Evolutionary conservation across 1,140 invertebrate species (phyloP).

Genomic region (Alviniconcha marisindica): DNA sequence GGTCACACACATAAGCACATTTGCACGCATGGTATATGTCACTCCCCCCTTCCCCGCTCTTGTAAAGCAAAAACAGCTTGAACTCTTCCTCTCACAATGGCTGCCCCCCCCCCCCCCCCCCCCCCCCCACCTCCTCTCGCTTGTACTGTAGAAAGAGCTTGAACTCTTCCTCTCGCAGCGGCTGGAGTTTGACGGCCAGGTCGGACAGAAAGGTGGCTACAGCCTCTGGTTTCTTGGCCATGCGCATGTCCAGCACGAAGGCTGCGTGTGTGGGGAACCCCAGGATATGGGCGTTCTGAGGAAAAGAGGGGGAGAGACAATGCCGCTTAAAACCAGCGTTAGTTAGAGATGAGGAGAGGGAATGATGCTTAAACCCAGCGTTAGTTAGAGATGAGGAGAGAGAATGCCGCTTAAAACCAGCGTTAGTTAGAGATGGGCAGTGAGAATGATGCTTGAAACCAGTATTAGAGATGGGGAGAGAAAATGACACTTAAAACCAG

Average conservation of each 20-base stretch:
- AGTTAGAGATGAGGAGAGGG: not conserved
- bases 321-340: not conserved
- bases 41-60: slow-evolving; percentile 78
- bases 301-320: slow-evolving; percentile 23
- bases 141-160: slow-evolving; percentile 77
- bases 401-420: not conserved
- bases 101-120: no score
- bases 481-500: slow-evolving; percentile 28
- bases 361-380: not conserved
- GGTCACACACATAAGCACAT: no score
- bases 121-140: slow-evolving; percentile 77
- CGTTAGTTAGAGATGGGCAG: not conserved
- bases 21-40: no score
- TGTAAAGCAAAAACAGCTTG: slow-evolving; percentile 76
- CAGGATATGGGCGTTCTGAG: slow-evolving; percentile 76
- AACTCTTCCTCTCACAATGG: slow-evolving; percentile 76
- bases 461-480: slow-evolving; percentile 77
- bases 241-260: slow-evolving; percentile 78
- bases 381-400: not conserved
- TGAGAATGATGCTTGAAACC: not conserved
- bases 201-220: slow-evolving; percentile 77
- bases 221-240: slow-evolving; percentile 78
- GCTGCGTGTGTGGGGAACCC: slow-evolving; percentile 78
- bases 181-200: slow-evolving; percentile 76
- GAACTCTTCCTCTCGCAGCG: slow-evolving; percentile 76